Evolutionary conservation across 2,113 vertebrate species (phyloP), one percentile per base, ranked within the genome.

Genomic region (Burhinus oedicnemus): DNA sequence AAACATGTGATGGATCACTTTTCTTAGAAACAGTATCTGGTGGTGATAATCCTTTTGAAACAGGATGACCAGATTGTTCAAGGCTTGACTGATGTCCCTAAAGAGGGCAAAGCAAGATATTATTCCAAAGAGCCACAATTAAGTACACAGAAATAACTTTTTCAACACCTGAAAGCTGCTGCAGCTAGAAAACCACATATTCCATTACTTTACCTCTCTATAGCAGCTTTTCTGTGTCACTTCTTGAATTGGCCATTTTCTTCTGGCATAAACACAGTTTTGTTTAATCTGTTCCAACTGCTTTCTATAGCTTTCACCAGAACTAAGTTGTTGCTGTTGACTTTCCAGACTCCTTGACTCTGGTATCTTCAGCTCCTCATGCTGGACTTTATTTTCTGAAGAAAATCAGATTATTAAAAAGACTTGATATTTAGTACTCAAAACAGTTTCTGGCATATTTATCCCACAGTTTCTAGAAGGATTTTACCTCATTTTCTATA

Each of bases 31-130:
- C 19, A 83, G 65, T 88, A 83, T 96, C 96, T 97, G 55, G 95
- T 89, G 97, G 97, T 2, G 98, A 97, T 14, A 98, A 98, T 16
- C 97, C 98, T 81, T 98, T 93, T 15, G 98, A 97, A 95, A 98
- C 57, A 6, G 89, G 88, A 81, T 97, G 87, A 85, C 76, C 72
- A 60, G 97, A 95, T 25, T 98, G 98, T 58, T 98, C 98, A 88
- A 98, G 78, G 70, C 97, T 97, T 4, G 13, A 69, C 11, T 57
- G 97, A 74, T 98, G 99, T 87, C 98, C 97, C 99, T 98, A 81
- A 47, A 44, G 68, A 87, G 57, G 61, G 19, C 27, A 90, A 93
- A 96, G 60, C 9, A 89, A 78, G 8, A 8, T 26, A 42, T 57
- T 80, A 44, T 45, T 80, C 23, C 65, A 45, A 44, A 25, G 3